These are phyloP conservation scores for Nesogale talazaci DNA, from an alignment of 2,113 vertebrate species.

Conservation along the genomic window DNA sequence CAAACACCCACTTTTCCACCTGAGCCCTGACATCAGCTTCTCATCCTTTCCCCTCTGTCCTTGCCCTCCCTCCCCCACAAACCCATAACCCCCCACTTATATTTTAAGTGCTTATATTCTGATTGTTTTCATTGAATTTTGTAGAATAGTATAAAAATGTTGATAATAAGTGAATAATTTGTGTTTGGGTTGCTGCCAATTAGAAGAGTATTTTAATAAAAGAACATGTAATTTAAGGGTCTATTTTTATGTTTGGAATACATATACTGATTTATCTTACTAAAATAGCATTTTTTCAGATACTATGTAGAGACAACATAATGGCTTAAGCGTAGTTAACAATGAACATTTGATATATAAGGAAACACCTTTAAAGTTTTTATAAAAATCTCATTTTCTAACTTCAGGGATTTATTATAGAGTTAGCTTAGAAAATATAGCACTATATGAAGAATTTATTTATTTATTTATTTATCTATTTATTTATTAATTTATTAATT, in stretches of 20 bases:
- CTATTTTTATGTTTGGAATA: neutral
- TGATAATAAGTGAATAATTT: neutral
- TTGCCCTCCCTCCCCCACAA: too few relatives aligned
- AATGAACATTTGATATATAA: neutral
- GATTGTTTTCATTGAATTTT: slow-evolving; percentile 27
- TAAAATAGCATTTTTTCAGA: neutral
- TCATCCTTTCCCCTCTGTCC: too few relatives aligned
- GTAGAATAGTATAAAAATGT: neutral
- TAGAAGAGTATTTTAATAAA: neutral
- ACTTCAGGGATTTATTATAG: neutral
- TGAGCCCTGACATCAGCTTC: too few relatives aligned
- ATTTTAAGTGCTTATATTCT: neutral
- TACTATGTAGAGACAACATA: neutral
- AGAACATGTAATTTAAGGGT: neutral
- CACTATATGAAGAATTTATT: neutral
- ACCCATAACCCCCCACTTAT: too few relatives aligned
- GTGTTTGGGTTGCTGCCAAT: neutral
- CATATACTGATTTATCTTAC: neutral
- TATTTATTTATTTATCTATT: too few relatives aligned
- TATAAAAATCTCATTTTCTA: neutral
- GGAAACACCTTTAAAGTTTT: neutral
- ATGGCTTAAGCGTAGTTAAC: neutral
- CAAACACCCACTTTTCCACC: too few relatives aligned
- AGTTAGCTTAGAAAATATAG: neutral
- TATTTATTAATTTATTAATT: too few relatives aligned